These are phyloP conservation scores for Urechis unicinctus DNA, from an alignment of 2,888 invertebrate genomes.

Conservation along the genomic window DNA sequence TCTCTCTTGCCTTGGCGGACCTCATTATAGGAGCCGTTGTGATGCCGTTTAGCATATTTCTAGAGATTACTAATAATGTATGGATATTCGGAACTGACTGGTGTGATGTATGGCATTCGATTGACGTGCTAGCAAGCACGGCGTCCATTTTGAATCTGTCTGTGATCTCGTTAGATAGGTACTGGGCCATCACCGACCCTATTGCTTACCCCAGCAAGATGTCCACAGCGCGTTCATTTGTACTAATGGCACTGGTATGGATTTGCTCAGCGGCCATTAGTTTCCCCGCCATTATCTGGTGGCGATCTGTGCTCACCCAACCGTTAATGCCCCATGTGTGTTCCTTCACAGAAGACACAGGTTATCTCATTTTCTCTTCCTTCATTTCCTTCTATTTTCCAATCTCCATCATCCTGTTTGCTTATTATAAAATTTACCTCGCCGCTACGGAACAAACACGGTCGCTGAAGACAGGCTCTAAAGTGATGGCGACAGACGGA, in stretches of 20 bases:
- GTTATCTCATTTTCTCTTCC: slow-evolving; percentile 94
- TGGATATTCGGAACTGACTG: slow-evolving; percentile 94
- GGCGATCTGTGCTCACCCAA: slow-evolving; percentile 43
- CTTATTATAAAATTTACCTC: slow-evolving; percentile 90
- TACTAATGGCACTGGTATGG: slow-evolving; percentile 91
- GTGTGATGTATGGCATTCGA: slow-evolving; percentile 96
- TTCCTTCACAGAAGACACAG: slow-evolving; percentile 91
- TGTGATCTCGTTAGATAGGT: slow-evolving; percentile 91
- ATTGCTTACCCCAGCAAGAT: slow-evolving; percentile 84
- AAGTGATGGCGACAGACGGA: slow-evolving; percentile 43
- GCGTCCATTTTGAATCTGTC: slow-evolving; percentile 96
- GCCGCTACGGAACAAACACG: slow-evolving; percentile 88
- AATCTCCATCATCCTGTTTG: slow-evolving; percentile 94
- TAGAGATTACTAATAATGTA: slow-evolving; percentile 36
- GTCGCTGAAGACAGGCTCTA: slow-evolving; percentile 83
- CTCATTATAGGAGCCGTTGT: slow-evolving; percentile 92
- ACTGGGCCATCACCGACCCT: slow-evolving; percentile 98
- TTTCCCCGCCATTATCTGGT: slow-evolving; percentile 83
- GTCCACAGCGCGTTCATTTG: slow-evolving; percentile 78
- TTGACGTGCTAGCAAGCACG: slow-evolving; percentile 94
- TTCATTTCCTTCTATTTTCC: slow-evolving; percentile 97
- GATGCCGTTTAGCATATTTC: slow-evolving; percentile 73
- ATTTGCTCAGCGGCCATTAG: slow-evolving; percentile 93
- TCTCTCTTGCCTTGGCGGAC: slow-evolving; percentile 92
- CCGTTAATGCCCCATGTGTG: slow-evolving; percentile 55